phyloP scores from a whole-genome alignment of 2,888 invertebrate species.

The Carabus problematicus region DNA sequence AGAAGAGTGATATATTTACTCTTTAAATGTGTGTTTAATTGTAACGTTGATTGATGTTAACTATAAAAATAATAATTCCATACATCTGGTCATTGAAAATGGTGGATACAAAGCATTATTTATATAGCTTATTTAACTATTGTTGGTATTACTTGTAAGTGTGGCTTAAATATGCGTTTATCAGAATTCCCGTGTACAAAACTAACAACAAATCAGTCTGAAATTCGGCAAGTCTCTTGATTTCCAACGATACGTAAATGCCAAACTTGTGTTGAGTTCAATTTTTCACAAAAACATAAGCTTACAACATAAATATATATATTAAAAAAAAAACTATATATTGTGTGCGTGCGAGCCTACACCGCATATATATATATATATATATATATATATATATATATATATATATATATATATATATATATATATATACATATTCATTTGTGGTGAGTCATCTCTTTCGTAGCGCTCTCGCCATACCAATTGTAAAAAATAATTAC shows the following conservation, averaged over 20 bases:
- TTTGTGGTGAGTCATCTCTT: slow-evolving; percentile 5
- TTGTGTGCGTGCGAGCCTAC: slow-evolving; percentile 25
- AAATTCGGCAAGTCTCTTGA: slow-evolving; percentile 20
- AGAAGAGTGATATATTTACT: slow-evolving; percentile 41
- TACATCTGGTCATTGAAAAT: slow-evolving; percentile 42
- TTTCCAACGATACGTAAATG: slow-evolving; percentile 40
- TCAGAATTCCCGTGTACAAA: slow-evolving; percentile 41
- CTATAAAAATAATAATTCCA: slow-evolving; percentile 41
- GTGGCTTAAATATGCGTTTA: slow-evolving; percentile 37
- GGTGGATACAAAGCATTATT: slow-evolving; percentile 45
- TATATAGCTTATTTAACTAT: slow-evolving; percentile 47
- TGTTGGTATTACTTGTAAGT: slow-evolving; percentile 43
- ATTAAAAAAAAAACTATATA: too few relatives aligned
- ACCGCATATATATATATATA: slow-evolving; percentile 31
- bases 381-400: slow-evolving; percentile 27
- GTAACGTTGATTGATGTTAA: slow-evolving; percentile 38
- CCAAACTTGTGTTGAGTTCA: slow-evolving; percentile 38
- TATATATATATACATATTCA: slow-evolving; percentile 13
- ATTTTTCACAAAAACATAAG: slow-evolving; percentile 34
- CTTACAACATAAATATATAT: slow-evolving; percentile 31
- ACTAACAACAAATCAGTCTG: slow-evolving; percentile 16
- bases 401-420: slow-evolving; percentile 27
- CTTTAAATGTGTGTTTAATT: slow-evolving; percentile 39
- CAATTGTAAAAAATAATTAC: slow-evolving; percentile 26
- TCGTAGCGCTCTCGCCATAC: slow-evolving; percentile 41